A percentile compares a stretch with the other conserved stretches of the same genome.
Evolutionary conservation across 2,113 vertebrate species (phyloP).

Genomic region (Mormyrus lacerda): DNA sequence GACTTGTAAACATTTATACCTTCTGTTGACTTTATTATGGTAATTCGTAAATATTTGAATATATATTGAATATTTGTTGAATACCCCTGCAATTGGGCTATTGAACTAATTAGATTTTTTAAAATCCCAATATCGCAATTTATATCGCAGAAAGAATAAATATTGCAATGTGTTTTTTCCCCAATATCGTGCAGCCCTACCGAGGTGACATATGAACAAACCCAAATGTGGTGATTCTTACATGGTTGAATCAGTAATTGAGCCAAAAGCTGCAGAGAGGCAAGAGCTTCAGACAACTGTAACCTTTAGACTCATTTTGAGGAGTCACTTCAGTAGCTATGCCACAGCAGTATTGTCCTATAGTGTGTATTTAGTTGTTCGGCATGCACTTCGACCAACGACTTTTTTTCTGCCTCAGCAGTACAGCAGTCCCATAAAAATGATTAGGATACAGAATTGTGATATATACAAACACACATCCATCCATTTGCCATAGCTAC

Average conservation of each 20-base stretch:
- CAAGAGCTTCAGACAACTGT: neutral
- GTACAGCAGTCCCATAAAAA: neutral
- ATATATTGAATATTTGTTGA: no score
- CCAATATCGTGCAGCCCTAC: no score
- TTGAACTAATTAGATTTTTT: no score
- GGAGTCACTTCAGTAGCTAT: neutral
- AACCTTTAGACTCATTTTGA: neutral
- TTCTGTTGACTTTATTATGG: no score
- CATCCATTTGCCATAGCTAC: neutral
- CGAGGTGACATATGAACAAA: neutral
- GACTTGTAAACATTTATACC: no score
- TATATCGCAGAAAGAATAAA: no score
- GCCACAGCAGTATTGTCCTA: neutral
- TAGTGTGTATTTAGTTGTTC: conserved; percentile 7
- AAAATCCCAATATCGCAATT: no score
- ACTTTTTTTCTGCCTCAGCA: neutral
- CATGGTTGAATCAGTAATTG: neutral
- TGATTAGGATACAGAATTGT: neutral
- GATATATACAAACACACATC: neutral
- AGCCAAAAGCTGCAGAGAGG: neutral
- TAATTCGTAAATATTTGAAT: no score
- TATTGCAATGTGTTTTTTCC: no score
- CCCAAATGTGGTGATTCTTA: neutral
- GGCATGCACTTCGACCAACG: neutral
- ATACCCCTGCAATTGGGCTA: no score